Base-by-base conservation (phyloP, 2,797 vertebrate species). In the Anabacerthia variegaticeps region DNA sequence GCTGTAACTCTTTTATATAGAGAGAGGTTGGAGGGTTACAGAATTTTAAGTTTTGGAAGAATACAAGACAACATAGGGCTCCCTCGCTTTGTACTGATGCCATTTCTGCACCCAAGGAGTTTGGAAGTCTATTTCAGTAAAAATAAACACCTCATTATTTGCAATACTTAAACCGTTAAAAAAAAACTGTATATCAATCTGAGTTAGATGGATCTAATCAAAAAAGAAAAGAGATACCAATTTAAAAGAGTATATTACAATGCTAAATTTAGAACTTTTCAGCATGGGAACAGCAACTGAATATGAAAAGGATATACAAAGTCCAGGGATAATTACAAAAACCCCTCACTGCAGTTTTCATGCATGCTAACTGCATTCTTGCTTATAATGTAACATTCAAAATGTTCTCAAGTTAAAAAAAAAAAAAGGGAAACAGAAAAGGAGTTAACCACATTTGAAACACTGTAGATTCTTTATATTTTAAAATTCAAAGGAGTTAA, bases 31-130 rank as follows among this genome's bases (percentile, higher is more conserved):
- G 4, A 1, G 67, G 8, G 10, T 52, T 54, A 76, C 32, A 48
- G 61, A 59, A 92, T 68, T 59, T 56, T n/a, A 58, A 56, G 12
- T 88, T 91, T 61, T 62, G 30, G 17, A 89, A 56, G 39, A 85
- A 72, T 15, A 36, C 6, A 76, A 55, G 34, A 44, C 46, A 85
- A 56, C 14, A 41, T 14, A 43, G 36, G 10, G 14, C n/a, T 87
- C 26, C 0, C 0, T 76, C 10, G 27, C 18, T 77, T 83, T 24
- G 24, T 63, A 51, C 44, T 78, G 54, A 56, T 61, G 34, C 19
- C 23, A 75, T 39, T 90, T 86, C 26, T 90, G 41, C 10, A 65
- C 14, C 6, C 11, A 69, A 61, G 11, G 34, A 68, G 19, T 21
- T 49, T 15, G 22, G 39, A 88, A 83, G 28, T 15, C 14, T 9